A percentile compares a stretch with the other conserved stretches of the same genome.
These are phyloP conservation scores for Heptranchias perlo DNA, from an alignment of 2,113 vertebrate genomes.

Conservation along the genomic window DNA sequence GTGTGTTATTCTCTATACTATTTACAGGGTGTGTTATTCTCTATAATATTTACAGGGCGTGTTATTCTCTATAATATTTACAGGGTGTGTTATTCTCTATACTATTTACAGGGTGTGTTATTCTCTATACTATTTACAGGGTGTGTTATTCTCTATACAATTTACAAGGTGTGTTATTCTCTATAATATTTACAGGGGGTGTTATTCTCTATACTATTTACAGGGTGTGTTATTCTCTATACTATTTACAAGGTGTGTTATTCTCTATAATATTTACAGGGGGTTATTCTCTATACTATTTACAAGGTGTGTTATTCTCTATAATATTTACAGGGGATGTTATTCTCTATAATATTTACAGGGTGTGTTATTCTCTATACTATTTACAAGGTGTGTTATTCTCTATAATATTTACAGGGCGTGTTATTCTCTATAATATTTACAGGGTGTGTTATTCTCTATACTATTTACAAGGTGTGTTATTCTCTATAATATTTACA, in stretches of 20 bases:
- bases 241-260: neutral
- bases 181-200: neutral
- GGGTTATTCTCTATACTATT: neutral
- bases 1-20: neutral
- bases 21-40: neutral
- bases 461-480: neutral
- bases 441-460: neutral
- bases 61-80: neutral
- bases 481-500: neutral
- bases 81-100: neutral
- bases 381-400: too few species aligned
- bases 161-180: neutral
- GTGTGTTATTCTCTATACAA: neutral
- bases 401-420: neutral
- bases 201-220: neutral
- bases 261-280: neutral
- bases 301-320: too few species aligned
- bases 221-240: neutral
- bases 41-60: too few species aligned
- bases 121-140: neutral
- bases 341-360: neutral
- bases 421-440: neutral
- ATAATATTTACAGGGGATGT: neutral
- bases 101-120: neutral
- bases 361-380: neutral